phyloP scores from a whole-genome alignment of 92 coral and sea anemone genomes.

The Parazoanthus darwini region DNA sequence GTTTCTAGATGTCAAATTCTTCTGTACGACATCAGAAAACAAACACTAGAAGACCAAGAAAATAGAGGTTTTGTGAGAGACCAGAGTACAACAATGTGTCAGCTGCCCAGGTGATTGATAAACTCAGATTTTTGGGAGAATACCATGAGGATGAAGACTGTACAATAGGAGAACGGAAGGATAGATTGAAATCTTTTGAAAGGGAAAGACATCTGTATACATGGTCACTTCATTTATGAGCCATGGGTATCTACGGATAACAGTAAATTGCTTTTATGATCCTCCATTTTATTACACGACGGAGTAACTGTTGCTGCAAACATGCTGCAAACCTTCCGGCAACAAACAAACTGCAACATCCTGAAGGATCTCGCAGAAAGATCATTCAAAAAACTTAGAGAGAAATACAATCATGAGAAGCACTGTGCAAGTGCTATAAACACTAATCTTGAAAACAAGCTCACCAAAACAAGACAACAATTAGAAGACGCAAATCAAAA shows the following conservation, averaged over 20 bases:
- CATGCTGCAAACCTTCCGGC: not conserved
- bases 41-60: not conserved
- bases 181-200: conserved; percentile 13
- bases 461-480: no score
- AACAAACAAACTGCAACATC: no score
- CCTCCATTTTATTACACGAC: conserved; percentile 41
- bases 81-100: conserved; percentile 35
- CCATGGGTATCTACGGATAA: conserved; percentile 45
- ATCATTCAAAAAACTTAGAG: no score
- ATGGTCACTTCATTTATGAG: conserved; percentile 44
- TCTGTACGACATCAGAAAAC: conserved; percentile 39
- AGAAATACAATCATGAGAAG: no score
- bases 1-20: conserved; percentile 42
- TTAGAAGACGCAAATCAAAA: no score
- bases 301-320: not conserved
- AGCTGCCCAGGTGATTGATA: not conserved
- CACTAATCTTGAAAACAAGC: no score
- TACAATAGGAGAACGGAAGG: not conserved
- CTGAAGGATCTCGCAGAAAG: no score
- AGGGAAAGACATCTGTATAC: conserved; percentile 29
- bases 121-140: conserved; percentile 35
- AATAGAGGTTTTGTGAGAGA: conserved; percentile 24
- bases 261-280: conserved; percentile 25
- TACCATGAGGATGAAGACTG: not conserved
- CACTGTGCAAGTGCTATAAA: no score